Percentiles rank a stretch among this genome's conserved stretches.
Conservation (phyloP, 2,113 vertebrate species). For the Thalassarche chlororhynchos region DNA sequence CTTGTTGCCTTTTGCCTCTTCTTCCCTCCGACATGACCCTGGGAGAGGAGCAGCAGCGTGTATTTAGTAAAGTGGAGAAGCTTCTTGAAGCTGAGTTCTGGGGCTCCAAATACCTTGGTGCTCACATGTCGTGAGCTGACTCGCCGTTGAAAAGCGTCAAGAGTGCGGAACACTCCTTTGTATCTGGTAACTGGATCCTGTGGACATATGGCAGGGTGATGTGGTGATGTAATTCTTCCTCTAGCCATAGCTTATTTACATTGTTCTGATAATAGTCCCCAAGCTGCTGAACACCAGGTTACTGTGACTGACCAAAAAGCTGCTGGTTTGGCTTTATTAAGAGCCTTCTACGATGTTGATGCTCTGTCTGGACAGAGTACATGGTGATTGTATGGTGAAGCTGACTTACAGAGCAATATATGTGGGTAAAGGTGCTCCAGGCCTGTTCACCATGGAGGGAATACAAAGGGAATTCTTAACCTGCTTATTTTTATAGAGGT, state of each 20-base stretch:
- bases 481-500: constrained; percentile 6
- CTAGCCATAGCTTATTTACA: background rate
- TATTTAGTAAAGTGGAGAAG: background rate
- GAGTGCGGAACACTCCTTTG: constrained; percentile 26
- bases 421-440: background rate
- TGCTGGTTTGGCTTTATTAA: background rate
- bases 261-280: background rate
- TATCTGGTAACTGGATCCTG: constrained; percentile 27
- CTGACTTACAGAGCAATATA: background rate
- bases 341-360: background rate
- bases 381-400: background rate
- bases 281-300: constrained; percentile 13
- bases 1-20: constrained; percentile 42
- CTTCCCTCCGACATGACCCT: background rate
- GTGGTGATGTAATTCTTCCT: background rate
- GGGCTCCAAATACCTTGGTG: background rate
- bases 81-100: background rate
- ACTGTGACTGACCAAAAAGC: constrained; percentile 51
- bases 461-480: constrained; percentile 38
- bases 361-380: constrained; percentile 34
- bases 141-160: background rate
- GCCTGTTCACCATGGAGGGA: background rate
- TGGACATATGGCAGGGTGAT: background rate
- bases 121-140: background rate
- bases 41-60: background rate